Base-by-base conservation (phyloP, 1,140 invertebrate genomes). In the Drosophila fuyamai region DNA sequence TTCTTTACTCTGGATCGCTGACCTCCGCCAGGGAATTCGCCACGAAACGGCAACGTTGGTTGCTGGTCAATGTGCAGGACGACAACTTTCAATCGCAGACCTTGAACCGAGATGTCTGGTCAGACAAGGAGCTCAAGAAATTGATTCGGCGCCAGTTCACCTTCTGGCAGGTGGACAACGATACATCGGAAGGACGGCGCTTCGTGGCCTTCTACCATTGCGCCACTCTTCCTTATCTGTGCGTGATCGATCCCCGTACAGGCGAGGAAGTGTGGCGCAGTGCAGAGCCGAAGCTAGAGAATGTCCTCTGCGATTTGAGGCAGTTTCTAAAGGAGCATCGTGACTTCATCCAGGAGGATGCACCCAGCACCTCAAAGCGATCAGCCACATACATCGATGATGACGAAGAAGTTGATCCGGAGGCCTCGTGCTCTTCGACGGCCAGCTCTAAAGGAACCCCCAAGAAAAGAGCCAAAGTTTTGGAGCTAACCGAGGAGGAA, bases 101-200 rank as follows among this genome's bases (percentile, higher is more conserved):
- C 5, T 92, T 97, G 4, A 97, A 97, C 92, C 93, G 96, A 53
- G 96, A 97, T 92, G 94, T 97, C 1, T 97, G 96, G 96, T 95
- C 95, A 3, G 94, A 95, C 72, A 90, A 92, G 54, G 94, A 95
- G 63, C 94, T 97, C 1, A 95, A 95, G 63, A 94, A 94, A 47
- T 93, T 97, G 48, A 92, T 97, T 16, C 94, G 94, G 53, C 94
- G 95, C 72, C 94, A 96, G 92, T 97, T 97, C 90, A 92, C 96
- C n/a, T 94, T 97, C 71, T 97, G 96, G 96, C 96, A 97, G 94
- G 94, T 96, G 29, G 95, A 96, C 76, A 94, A 94, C 58, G 95
- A 95, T 84, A 94, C 95, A 62, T 93, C 93, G 7, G 96, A 97
- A 75, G 96, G 96, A 9, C 93, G 93, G 18, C 93, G 95, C 18